These are phyloP conservation scores for Climacteris rufus DNA, from an alignment of 2,113 vertebrate species.

Conservation along the genomic window DNA sequence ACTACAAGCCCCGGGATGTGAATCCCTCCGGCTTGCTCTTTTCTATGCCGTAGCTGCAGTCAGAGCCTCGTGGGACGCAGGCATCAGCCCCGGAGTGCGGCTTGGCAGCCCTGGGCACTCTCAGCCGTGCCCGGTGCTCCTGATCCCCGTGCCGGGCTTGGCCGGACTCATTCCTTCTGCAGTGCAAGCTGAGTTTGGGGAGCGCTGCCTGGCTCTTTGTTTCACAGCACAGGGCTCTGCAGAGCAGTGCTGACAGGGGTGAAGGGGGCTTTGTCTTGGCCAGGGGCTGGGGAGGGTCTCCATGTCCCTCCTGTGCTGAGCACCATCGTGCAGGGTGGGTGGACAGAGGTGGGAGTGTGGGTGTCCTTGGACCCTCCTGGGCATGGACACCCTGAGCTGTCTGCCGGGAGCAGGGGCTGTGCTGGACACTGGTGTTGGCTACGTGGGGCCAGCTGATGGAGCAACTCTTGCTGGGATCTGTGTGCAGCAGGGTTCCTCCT, in stretches of 20 bases:
- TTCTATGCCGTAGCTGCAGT: not conserved
- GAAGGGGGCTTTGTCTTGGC: not conserved
- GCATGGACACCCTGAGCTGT: not conserved
- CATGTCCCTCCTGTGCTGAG: not conserved
- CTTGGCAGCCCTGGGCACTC: not conserved
- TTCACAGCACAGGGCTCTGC: not conserved
- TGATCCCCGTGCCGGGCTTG: not conserved
- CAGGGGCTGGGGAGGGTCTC: not conserved
- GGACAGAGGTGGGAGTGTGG: not conserved
- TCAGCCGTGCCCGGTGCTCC: not conserved
- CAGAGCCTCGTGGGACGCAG: not conserved
- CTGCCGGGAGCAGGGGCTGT: not conserved
- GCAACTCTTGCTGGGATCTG: not conserved
- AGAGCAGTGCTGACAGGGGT: not conserved
- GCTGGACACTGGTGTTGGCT: accelerated
- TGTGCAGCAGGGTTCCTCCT: not conserved
- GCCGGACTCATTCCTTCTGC: not conserved
- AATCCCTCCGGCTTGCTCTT: not conserved
- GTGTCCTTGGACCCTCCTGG: not conserved
- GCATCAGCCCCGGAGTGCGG: not conserved
- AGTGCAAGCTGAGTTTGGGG: not conserved
- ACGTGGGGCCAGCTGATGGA: not conserved
- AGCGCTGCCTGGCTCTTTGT: not conserved
- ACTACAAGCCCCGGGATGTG: not conserved
- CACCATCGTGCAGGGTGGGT: too few relatives aligned